Evolutionary conservation across 2,797 vertebrate genomes (phyloP).

Genomic region (Heliangelus exortis): DNA sequence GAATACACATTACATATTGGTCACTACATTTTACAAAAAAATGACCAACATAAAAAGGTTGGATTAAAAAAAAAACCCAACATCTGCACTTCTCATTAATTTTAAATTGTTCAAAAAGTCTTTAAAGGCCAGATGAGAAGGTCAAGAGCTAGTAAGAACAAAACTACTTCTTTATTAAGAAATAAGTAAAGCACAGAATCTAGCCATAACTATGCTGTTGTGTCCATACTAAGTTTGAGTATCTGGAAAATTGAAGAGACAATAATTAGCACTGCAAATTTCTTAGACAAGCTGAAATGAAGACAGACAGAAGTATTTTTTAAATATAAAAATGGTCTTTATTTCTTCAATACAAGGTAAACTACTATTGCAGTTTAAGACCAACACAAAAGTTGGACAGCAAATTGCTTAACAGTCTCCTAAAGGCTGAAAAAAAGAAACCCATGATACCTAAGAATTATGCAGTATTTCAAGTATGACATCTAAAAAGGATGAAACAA

Average conservation of each 20-base stretch:
- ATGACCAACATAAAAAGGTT: not conserved
- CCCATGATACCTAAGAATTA: conserved; percentile 75
- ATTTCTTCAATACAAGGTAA: conserved; percentile 83
- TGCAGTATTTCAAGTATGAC: conserved; percentile 73
- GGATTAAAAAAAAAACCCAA: not conserved
- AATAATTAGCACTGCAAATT: not conserved
- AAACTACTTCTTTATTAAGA: not conserved
- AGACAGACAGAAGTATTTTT: conserved; percentile 66
- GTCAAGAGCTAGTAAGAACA: not conserved
- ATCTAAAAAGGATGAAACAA: conserved; percentile 68
- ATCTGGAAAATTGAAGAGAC: not conserved
- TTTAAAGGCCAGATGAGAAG: not conserved
- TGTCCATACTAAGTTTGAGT: not conserved
- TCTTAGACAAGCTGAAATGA: conserved; percentile 61
- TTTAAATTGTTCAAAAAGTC: not conserved
- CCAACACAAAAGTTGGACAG: conserved; percentile 80
- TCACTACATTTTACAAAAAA: not conserved
- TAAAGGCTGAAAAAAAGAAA: conserved; percentile 80
- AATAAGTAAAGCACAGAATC: not conserved
- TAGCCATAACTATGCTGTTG: not conserved
- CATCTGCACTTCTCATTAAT: not conserved
- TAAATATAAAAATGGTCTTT: conserved; percentile 79
- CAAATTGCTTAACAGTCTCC: conserved; percentile 82
- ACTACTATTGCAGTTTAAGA: conserved; percentile 81
- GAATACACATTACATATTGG: fast-evolving